These are phyloP conservation scores for Chloropsis hardwickii DNA, from an alignment of 2,113 vertebrate genomes.

Conservation along the genomic window DNA sequence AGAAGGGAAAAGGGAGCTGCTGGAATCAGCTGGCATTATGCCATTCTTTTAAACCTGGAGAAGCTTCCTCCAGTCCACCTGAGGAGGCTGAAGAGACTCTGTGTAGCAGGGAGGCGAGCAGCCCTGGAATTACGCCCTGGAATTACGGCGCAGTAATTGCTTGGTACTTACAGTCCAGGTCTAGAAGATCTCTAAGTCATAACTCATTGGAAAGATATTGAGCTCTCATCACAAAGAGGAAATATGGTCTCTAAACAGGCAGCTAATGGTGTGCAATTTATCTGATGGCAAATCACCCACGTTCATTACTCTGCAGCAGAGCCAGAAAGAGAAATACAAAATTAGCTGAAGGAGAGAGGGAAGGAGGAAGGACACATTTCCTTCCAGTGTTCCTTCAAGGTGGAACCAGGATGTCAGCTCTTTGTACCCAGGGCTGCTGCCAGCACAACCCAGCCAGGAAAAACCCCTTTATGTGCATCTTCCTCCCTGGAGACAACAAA, in stretches of 20 bases:
- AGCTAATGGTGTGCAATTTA: conserved; percentile 65
- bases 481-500: not conserved
- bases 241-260: conserved; percentile 67
- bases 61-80: not conserved
- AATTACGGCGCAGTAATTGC: conserved; percentile 41
- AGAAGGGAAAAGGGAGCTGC: not conserved
- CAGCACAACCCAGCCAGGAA: not conserved
- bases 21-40: not conserved
- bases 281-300: conserved; percentile 59
- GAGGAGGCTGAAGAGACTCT: not conserved
- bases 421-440: not conserved
- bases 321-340: conserved; percentile 19
- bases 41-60: not conserved
- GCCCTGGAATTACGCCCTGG: conserved; percentile 41
- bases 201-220: conserved; percentile 63
- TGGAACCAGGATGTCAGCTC: not conserved
- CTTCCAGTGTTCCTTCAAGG: not conserved
- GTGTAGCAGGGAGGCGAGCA: not conserved
- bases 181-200: conserved; percentile 36
- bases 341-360: conserved; percentile 14
- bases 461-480: not conserved
- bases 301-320: conserved; percentile 54
- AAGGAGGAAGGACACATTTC: not conserved
- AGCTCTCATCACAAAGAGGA: conserved; percentile 66
- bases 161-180: conserved; percentile 45